A percentile compares a stretch with the other conserved stretches of the same genome.
Conservation (phyloP, 2,888 invertebrate genomes). For the Eilema caniola region DNA sequence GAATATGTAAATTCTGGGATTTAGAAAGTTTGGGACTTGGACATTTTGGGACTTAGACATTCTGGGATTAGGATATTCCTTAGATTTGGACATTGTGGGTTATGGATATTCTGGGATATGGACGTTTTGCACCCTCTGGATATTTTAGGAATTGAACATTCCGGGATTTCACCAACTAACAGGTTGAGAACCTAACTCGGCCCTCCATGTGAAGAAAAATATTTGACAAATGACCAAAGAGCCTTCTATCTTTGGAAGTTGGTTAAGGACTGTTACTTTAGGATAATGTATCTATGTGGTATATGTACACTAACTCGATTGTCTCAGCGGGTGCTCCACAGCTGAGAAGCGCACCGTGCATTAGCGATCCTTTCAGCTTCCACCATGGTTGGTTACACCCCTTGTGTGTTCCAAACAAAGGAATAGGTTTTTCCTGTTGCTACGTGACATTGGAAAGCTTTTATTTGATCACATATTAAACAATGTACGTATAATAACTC, state of each 20-base stretch:
- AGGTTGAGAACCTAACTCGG: too few relatives aligned
- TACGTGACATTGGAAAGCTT: conserved; percentile 10
- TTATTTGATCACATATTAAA: background rate
- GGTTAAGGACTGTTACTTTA: background rate
- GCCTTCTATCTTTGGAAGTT: background rate
- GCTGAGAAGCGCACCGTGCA: conserved; percentile 49
- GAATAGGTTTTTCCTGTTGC: conserved; percentile 22
- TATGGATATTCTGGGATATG: too few relatives aligned
- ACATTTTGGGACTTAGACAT: too few relatives aligned
- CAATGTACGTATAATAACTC: background rate
- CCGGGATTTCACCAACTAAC: too few relatives aligned
- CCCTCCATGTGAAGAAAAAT: too few relatives aligned
- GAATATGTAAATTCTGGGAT: too few relatives aligned
- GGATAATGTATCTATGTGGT: conserved; percentile 15
- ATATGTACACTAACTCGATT: conserved; percentile 50
- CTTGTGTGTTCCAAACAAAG: conserved; percentile 32
- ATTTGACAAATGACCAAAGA: too few relatives aligned
- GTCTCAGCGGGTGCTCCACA: conserved; percentile 43
- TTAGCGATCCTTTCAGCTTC: conserved; percentile 52
- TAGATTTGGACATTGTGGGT: too few relatives aligned
- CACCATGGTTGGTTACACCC: conserved; percentile 52
- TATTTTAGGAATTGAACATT: too few relatives aligned
- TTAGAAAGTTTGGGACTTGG: too few relatives aligned
- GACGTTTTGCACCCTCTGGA: too few relatives aligned
- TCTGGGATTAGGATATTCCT: too few relatives aligned